phyloP scores from a whole-genome alignment of 1,140 invertebrate genomes.

The Vanessa atalanta region DNA sequence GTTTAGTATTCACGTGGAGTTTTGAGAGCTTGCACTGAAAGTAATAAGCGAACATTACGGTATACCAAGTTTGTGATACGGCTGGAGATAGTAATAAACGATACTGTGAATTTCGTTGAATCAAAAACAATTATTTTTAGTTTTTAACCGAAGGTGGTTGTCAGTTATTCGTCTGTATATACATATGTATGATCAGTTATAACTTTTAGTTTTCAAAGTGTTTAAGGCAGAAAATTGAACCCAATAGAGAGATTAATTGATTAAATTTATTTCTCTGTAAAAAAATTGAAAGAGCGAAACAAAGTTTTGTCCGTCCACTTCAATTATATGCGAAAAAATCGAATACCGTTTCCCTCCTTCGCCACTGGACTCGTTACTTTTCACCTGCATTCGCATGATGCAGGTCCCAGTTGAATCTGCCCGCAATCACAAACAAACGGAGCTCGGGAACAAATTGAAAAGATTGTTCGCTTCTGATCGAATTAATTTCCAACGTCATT shows the following conservation, averaged over 20 bases:
- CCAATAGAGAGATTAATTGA: no score
- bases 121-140: no score
- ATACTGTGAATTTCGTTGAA: no score
- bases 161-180: no score
- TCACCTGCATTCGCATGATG: background rate
- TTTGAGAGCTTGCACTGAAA: background rate
- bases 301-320: background rate
- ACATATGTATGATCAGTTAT: no score
- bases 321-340: background rate
- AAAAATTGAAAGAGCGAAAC: background rate
- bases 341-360: background rate
- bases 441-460: conserved; percentile 16
- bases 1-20: conserved; percentile 9
- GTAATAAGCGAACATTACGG: background rate
- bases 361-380: background rate
- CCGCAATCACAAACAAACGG: conserved; percentile 10
- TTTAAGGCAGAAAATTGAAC: no score
- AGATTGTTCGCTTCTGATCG: conserved; percentile 14
- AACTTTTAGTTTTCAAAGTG: no score
- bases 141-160: no score
- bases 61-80: background rate
- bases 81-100: no score
- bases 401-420: conserved; percentile 1
- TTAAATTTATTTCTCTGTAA: background rate
- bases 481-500: conserved; percentile 13